Base-by-base conservation (phyloP, 2,113 vertebrate genomes). In the Irena cyanogastra region DNA sequence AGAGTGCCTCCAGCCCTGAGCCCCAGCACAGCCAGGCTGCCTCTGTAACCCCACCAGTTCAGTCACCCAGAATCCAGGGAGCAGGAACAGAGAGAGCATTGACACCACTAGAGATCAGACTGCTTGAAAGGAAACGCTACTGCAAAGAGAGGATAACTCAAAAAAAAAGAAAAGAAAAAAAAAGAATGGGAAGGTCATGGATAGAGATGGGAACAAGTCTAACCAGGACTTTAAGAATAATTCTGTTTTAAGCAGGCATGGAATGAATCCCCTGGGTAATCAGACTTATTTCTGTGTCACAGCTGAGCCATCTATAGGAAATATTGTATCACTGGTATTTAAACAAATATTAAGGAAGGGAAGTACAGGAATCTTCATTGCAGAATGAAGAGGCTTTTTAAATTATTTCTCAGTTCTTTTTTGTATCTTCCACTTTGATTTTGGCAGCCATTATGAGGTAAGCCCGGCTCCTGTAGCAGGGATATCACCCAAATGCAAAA, bases 301-400 rank as follows among this genome's bases (percentile, higher is more conserved):
- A 97, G 92, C 79, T 96, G 92, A 97, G 94, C 94, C 93, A 96
- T 83, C 96, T 96, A 88, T 95, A 95, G 93, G 96, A 97, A 88
- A 92, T 68, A 86, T 1, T 2, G 27, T 76, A 95, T 70, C 79
- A 89, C 22, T 83, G n/a, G 44, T 88, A 93, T 47, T 90, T 68
- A 94, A 91, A 94, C 54, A 95, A 94, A 74, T 59, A 78, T 71
- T 76, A 92, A 71, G 31, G 47, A 90, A 88, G 31, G 44, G 42
- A 88, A 77, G 39, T 70, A 54, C 12, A 39, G n/a, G n/a, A 64
- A 71, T 52, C 41, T 53, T 54, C 64, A 42, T 0, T 75, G 44
- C 47, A 75, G 64, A 88, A 59, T 28, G 13, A 90, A 52, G 20
- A 35, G 10, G 10, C 2, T 27, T 49, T 35, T 57, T 37, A 61